These are phyloP conservation scores for Aplysina aerophoba DNA, from an alignment of 37 sponge, comb jelly and placozoan genomes.

Conservation along the genomic window DNA sequence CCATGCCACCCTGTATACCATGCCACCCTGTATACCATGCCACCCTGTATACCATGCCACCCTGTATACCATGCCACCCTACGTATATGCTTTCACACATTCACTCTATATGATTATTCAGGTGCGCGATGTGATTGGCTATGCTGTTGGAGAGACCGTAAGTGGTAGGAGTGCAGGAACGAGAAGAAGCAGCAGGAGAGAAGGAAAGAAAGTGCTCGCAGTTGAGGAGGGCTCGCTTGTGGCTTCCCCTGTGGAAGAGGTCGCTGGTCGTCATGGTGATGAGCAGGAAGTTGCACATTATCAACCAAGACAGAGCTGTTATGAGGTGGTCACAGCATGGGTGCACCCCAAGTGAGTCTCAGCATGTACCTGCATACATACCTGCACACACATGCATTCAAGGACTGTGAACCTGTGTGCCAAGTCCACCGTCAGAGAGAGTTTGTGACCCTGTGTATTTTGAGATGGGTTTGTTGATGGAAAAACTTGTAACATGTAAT, in stretches of 20 bases:
- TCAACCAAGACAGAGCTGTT: slow-evolving; percentile 10
- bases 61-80: too few relatives aligned
- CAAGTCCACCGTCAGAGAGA: too few relatives aligned
- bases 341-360: slow-evolving; percentile 68
- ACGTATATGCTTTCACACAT: too few relatives aligned
- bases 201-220: background rate
- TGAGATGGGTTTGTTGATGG: too few relatives aligned
- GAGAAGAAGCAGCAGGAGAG: background rate
- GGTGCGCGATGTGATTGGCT: slow-evolving; percentile 70
- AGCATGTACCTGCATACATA: too few relatives aligned
- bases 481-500: too few relatives aligned
- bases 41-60: too few relatives aligned
- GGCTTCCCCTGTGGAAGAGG: background rate
- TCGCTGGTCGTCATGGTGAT: slow-evolving; percentile 1
- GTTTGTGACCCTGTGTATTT: too few relatives aligned
- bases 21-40: too few relatives aligned
- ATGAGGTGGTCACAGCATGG: slow-evolving; percentile 79
- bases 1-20: too few relatives aligned
- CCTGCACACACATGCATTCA: too few relatives aligned
- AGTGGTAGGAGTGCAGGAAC: background rate
- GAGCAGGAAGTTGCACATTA: slow-evolving; percentile 1
- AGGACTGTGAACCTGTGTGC: too few relatives aligned
- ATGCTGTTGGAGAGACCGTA: slow-evolving; percentile 78
- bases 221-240: background rate
- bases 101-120: background rate